Evolutionary conservation across 2,113 vertebrate species (phyloP), one percentile per base, ranked within the genome.

Genomic region (Balaeniceps rex): DNA sequence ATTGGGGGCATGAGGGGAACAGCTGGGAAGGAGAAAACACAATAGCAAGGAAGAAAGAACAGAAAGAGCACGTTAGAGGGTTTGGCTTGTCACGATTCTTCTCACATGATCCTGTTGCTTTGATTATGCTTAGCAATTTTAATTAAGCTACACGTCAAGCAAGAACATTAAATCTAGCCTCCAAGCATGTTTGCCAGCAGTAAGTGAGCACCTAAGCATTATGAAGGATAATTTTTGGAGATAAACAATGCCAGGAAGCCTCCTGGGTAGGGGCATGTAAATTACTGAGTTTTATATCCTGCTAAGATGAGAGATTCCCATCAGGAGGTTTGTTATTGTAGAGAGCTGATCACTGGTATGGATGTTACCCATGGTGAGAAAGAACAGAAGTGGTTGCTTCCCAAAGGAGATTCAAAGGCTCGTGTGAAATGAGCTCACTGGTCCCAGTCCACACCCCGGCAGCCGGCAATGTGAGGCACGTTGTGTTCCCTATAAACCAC

Each of bases 151-250:
- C 77, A 88, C 42, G 94, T 93, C 87, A 96, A 91, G 93, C 64
- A 81, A 78, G 95, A 94, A 94, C 93, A 96, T 97, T 97, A 97
- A 93, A 74, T 92, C 88, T 94, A 96, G 94, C 95, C 91, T 95
- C 93, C 84, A 78, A 95, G 91, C 84, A 85, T 93, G 76, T 93
- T 94, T 91, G 93, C 87, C 61, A 88, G 71, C 87, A 94, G 64
- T 94, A 79, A 94, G 80, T 84, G 86, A 96, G 58, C 7, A 8
- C 33, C 74, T 77, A 80, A 94, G 80, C 78, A 54, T 85, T 96
- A 92, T 86, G 77, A 94, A 93, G 82, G 60, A 58, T 88, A 94
- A 96, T 96, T 96, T 87, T 83, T 94, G 54, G 87, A 94, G 93
- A 94, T 94, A 95, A 94, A 97, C 85, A 92, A 95, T 96, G 88